Evolutionary conservation across 2,797 vertebrate species (phyloP).

Genomic region (Phalloptychus januarius): DNA sequence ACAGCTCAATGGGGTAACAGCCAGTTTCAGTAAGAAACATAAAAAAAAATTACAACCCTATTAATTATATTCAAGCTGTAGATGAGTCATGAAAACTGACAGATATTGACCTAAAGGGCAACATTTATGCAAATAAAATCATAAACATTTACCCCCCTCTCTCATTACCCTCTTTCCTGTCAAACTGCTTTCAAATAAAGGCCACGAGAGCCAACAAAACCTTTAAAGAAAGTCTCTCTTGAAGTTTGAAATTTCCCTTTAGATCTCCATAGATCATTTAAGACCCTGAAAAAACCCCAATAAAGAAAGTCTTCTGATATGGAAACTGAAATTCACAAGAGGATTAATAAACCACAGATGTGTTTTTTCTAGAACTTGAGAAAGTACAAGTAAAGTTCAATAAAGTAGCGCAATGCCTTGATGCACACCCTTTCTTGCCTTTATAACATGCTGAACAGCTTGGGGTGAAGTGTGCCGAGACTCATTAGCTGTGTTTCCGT

Average conservation of each 20-base stretch:
- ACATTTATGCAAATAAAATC: not conserved
- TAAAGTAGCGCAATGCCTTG: too few species aligned
- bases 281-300: not conserved
- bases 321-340: not conserved
- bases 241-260: not conserved
- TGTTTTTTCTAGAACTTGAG: not conserved
- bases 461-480: too few species aligned
- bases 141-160: too few species aligned
- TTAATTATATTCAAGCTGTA: not conserved
- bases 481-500: too few species aligned
- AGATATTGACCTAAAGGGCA: not conserved
- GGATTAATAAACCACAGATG: not conserved
- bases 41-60: not conserved
- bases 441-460: too few species aligned
- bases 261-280: not conserved
- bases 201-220: too few species aligned
- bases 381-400: too few species aligned
- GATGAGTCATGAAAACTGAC: not conserved
- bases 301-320: not conserved
- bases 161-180: too few species aligned
- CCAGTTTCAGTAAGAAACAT: not conserved
- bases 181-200: too few species aligned
- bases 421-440: too few species aligned
- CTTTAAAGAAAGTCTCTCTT: too few species aligned
- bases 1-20: not conserved